phyloP scores from a whole-genome alignment of 2,797 vertebrate species.

The Poeciliopsis presidionis region DNA sequence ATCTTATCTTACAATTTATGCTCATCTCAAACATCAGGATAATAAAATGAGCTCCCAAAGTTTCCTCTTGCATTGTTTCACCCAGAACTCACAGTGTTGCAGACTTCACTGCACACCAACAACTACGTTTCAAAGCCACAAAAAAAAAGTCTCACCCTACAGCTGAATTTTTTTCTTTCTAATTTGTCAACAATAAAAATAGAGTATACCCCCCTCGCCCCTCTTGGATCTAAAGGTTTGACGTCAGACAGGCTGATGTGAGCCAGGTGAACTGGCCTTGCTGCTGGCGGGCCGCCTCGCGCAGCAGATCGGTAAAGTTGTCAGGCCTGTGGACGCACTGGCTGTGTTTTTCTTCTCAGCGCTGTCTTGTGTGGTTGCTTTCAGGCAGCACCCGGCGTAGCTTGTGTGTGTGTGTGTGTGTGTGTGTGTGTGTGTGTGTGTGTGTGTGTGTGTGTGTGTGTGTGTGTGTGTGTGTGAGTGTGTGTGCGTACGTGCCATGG shows the following conservation, averaged over 20 bases:
- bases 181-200: conserved; percentile 29
- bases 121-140: background rate
- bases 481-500: conserved; percentile 6
- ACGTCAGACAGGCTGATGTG: conserved; percentile 42
- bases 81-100: background rate
- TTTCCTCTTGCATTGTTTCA: background rate
- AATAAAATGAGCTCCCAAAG: background rate
- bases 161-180: background rate
- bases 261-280: conserved; percentile 41
- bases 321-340: conserved; percentile 44
- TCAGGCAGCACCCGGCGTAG: conserved; percentile 32
- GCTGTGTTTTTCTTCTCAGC: conserved; percentile 50
- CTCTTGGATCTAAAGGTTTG: conserved; percentile 15
- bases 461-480: background rate
- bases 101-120: background rate
- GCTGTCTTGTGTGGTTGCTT: conserved; percentile 54
- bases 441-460: background rate
- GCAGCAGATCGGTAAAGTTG: conserved; percentile 64
- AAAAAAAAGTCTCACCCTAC: background rate
- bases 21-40: background rate
- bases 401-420: background rate
- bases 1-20: background rate
- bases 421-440: background rate
- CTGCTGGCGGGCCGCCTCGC: conserved; percentile 47
- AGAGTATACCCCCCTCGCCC: background rate